Conservation (phyloP, 2,888 invertebrate genomes). For the Allygus modestus region DNA sequence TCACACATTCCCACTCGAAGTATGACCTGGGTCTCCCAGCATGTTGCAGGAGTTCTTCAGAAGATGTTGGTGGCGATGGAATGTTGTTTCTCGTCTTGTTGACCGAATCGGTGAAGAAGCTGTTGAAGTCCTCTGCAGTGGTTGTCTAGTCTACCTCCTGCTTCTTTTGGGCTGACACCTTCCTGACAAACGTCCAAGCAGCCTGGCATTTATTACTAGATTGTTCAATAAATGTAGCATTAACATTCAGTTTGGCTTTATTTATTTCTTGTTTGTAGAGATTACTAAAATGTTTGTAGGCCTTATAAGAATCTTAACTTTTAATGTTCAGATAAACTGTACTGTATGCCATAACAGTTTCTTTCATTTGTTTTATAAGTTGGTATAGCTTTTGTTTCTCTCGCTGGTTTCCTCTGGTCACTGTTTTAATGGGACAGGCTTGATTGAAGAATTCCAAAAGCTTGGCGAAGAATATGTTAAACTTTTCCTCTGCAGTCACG, state of each 20-base stretch:
- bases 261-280: conserved; percentile 24
- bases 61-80: background rate
- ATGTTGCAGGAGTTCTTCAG: background rate
- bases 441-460: background rate
- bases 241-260: background rate
- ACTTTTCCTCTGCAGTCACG: background rate
- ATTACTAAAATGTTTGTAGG: conserved; percentile 12
- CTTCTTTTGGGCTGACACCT: background rate
- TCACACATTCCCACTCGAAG: conserved; percentile 3
- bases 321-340: background rate
- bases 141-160: background rate
- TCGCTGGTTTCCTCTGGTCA: background rate
- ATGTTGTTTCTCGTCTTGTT: background rate
- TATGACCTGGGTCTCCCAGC: background rate
- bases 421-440: background rate
- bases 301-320: background rate
- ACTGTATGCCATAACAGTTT: conserved; percentile 6
- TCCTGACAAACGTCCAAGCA: background rate
- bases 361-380: conserved; percentile 1
- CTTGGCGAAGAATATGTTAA: background rate
- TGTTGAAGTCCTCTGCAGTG: conserved; percentile 1
- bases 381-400: conserved; percentile 11
- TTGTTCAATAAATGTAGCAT: background rate
- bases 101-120: background rate
- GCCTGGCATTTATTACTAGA: background rate